Evolutionary conservation across 2,888 invertebrate species (phyloP), one percentile per base, ranked within the genome.

Genomic region (Epirrhoe tristata): DNA sequence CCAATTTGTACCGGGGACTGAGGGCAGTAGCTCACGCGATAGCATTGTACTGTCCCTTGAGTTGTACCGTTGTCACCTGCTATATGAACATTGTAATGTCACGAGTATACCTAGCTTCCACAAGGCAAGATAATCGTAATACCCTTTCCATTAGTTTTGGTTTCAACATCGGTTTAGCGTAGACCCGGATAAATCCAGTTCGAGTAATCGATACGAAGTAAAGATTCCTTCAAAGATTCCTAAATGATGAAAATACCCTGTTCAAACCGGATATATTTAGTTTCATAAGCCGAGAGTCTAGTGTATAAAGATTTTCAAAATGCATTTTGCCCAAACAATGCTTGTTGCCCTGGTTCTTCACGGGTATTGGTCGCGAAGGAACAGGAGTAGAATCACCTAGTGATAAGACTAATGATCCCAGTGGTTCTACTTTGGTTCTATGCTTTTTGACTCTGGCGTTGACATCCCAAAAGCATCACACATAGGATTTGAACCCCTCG

Each of bases 1-100:
- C 65, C 60, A 65, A 60, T 67, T 67, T 59, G 17, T 24, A 53
- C 52, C 8, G 53, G 24, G 43, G 39, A 50, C 55, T 62, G 57
- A 31, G 56, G 3, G 31, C 0, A 8, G n/a, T 46, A 16, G 36
- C 14, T 61, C 17, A 50, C 48, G 39, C 31, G 55, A 62, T 59
- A 59, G 51, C 3, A 24, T 24, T 32, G 39, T 43, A 43, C 12
- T 43, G 39, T 43, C 39, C 39, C 39, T 8, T 32, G 32, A 39
- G 12, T 10, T 39, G 39, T 39, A 39, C 39, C 39, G 39, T 43
- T 43, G 39, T 12, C 39, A 12, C 12, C 39, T 12, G 39, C 12
- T 43, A 12, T 43, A 10, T 5, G 10, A 43, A 43, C 12, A 12
- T 12, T 43, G 39, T 39, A 10, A 43, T 12, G 39, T 43, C 39